Base-by-base conservation (phyloP, 2,797 vertebrate genomes). In the Tachyglossus aculeatus region DNA sequence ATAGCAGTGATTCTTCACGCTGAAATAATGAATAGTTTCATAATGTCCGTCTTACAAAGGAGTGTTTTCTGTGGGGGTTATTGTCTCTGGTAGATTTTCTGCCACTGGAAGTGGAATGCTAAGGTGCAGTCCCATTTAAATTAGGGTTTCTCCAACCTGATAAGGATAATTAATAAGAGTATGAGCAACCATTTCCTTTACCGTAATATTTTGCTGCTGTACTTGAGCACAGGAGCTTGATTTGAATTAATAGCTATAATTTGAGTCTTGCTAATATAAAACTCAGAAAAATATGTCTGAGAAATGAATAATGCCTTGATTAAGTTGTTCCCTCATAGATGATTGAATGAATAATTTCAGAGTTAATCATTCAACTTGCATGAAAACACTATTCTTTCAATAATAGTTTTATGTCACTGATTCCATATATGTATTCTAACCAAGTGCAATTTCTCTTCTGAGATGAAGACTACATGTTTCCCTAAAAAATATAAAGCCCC, bases 291-390 rank as follows among this genome's bases (percentile, higher is more conserved):
- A 48, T n/a, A 61, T 74, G 14, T 64, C 50, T 60, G 60, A 78
- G 64, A 64, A 67, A 67, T 74, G 77, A 77, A 58, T 61, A 79
- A 67, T 81, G 22, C 75, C 77, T 77, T 78, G 53, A 78, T 80
- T 84, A 63, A 75, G 52, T 14, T 55, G 31, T 63, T 66, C 44
- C 52, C 63, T 60, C 58, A 51, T 53, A 74, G 53, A 71, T 50
- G 52, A 80, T 71, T 70, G 66, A 71, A 71, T 76, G 31, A 71
- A 74, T 79, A 72, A 65, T 63, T 60, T 69, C 14, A 63, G 5
- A 61, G 34, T 57, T 68, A 68, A 73, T 72, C 25, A 72, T 48
- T 62, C 34, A 67, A 12, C 29, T 9, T 31, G 34, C 33, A 55
- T 10, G 45, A 71, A 66, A 53, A 18, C 48, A 43, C 19, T 51